Conservation (phyloP, 30 jellyfish, hydroid and myxozoan species). For the Turritopsis dohrnii region DNA sequence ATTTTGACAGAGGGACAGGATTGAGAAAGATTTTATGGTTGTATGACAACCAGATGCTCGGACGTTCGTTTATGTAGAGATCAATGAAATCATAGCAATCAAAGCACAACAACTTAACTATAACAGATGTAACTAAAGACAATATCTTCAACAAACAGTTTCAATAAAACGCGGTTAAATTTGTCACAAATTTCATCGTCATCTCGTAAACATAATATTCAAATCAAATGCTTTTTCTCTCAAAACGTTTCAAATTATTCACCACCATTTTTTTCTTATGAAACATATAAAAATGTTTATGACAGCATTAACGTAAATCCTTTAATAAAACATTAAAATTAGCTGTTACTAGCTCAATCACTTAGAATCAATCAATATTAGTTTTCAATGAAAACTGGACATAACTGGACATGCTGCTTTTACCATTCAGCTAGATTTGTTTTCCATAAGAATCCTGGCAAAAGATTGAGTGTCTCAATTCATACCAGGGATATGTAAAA, state of each 20-base stretch:
- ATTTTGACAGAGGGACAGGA: too few species aligned
- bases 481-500: too few species aligned
- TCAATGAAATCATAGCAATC: too few species aligned
- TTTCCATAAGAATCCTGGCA: neutral
- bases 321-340: neutral
- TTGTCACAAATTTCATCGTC: neutral
- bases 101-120: too few species aligned
- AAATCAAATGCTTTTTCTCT: neutral
- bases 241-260: neutral
- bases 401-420: too few species aligned
- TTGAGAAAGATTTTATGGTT: too few species aligned
- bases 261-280: neutral
- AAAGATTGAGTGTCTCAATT: too few species aligned
- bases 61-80: too few species aligned
- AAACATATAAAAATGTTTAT: neutral
- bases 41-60: too few species aligned
- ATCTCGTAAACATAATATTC: neutral
- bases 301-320: neutral
- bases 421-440: neutral
- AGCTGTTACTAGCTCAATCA: neutral
- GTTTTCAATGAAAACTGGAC: neutral
- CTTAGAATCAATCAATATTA: neutral
- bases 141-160: too few species aligned
- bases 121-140: too few species aligned
- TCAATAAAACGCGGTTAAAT: too few species aligned